Evolutionary conservation across 2,113 vertebrate species (phyloP), one percentile per base, ranked within the genome.

Genomic region (Lichenostomus cassidix): DNA sequence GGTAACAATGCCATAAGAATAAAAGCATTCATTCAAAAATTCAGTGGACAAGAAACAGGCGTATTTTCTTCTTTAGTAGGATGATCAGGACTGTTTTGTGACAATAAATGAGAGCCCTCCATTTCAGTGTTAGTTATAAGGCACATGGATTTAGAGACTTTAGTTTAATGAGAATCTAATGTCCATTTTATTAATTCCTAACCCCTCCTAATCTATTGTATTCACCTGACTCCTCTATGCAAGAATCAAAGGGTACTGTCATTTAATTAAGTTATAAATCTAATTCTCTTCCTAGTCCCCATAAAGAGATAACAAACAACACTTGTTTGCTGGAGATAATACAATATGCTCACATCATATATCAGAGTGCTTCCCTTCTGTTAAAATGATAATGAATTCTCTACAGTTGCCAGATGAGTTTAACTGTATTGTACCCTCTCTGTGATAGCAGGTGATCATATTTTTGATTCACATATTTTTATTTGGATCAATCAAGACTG

Each of bases 351-450:
- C 77, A 59, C 28, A 78, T 41, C 2, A 5, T 70, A 35, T 41
- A 73, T 94, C 75, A 81, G 58, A 92, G 35, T 37, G 24, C 31
- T 82, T 93, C 50, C 68, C 70, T 16, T 73, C 79, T 91, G 47
- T 92, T 80, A 86, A 95, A 95, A 92, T 82, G 28, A 50, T 86
- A 92, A 90, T 73, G 31, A 95, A 58, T 73, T 80, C 78, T 87
- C 33, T 69, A 37, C 3, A 28, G 20, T 5, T 60, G 17, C 59
- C 89, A 89, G 15, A 29, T 15, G 37, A 78, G 31, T 90, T 95
- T 87, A 87, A 89, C 77, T 77, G 33, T 50, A 60, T 53, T 63
- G 21, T 49, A 62, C 14, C n/a, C 29, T 80, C 62, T 70, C 68
- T 80, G 20, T 83, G 35, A 84, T 19, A 76, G 27, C 10, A 94